Percentiles rank a stretch among this genome's conserved stretches.
Conservation (phyloP, 2,113 vertebrate species). For the Anas platyrhynchos region DNA sequence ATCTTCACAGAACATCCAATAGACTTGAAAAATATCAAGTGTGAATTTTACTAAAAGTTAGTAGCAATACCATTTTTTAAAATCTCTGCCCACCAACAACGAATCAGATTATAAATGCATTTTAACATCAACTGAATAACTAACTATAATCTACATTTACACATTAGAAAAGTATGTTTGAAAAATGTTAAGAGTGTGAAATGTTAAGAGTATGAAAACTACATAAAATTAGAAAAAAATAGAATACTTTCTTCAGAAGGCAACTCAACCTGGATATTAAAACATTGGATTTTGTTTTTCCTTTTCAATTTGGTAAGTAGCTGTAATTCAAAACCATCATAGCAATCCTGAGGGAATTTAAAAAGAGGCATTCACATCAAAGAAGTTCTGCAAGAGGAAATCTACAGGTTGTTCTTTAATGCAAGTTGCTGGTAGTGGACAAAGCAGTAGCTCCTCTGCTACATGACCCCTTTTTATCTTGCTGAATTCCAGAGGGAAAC, state of each 20-base stretch:
- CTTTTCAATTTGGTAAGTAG: background rate
- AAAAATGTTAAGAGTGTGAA: background rate
- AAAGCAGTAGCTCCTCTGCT: conserved; percentile 9
- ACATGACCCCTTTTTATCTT: background rate
- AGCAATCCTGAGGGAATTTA: background rate
- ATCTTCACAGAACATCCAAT: background rate
- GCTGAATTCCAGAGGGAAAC: conserved; percentile 23
- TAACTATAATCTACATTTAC: background rate
- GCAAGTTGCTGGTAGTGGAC: background rate
- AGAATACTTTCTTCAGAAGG: background rate
- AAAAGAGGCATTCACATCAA: background rate
- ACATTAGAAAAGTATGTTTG: background rate
- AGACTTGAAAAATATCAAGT: accelerated
- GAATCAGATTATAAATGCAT: background rate
- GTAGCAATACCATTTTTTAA: background rate
- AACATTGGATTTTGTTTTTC: background rate
- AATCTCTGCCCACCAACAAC: background rate
- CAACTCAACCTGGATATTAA: background rate
- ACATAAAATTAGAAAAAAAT: background rate
- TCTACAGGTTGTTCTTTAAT: background rate
- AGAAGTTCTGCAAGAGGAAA: background rate
- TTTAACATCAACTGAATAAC: background rate
- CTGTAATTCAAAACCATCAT: background rate
- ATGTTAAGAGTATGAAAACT: background rate
- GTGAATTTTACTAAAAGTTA: background rate